Evolutionary conservation across 2,113 vertebrate genomes (phyloP).

Genomic region (Eidolon helvum): DNA sequence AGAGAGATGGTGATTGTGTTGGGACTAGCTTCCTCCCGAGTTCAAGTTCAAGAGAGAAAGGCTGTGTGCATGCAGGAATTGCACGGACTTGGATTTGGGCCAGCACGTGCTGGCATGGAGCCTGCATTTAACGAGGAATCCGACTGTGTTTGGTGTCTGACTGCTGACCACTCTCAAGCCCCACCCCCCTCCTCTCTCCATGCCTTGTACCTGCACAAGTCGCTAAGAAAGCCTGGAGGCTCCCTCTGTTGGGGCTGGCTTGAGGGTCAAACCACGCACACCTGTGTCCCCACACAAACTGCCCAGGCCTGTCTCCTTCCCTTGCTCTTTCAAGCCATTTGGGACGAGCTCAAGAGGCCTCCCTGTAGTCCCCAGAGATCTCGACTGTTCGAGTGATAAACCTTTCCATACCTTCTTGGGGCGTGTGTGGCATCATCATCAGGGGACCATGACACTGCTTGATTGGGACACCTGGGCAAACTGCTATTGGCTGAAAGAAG

Average conservation of each 20-base stretch:
- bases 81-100: fast-evolving
- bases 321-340: neutral
- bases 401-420: neutral
- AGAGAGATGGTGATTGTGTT: too few species aligned
- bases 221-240: neutral
- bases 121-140: neutral
- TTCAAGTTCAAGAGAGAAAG: neutral
- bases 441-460: too few species aligned
- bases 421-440: too few species aligned
- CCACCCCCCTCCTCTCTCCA: neutral
- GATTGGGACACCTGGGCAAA: neutral
- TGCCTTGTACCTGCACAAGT: too few species aligned
- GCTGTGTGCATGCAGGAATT: fast-evolving
- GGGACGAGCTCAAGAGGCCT: neutral
- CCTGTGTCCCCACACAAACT: neutral
- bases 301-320: neutral
- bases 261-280: neutral
- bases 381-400: neutral
- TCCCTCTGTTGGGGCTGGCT: fast-evolving
- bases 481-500: neutral
- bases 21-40: neutral
- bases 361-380: neutral
- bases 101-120: fast-evolving
- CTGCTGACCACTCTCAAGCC: neutral
- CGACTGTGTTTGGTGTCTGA: neutral